phyloP scores from a whole-genome alignment of 2,113 vertebrate genomes.

The Aix galericulata region DNA sequence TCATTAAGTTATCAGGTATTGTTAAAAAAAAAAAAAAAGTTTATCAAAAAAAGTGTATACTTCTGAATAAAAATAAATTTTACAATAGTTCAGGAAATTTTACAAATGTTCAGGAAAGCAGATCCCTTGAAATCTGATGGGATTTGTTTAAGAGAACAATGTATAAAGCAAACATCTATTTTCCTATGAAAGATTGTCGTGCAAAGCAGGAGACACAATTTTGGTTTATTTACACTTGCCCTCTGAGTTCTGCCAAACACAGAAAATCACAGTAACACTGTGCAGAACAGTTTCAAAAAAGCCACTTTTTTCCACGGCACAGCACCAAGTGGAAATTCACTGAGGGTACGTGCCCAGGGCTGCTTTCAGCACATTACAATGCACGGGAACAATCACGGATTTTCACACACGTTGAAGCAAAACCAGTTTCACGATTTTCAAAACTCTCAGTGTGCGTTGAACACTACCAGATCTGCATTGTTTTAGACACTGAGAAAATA shows the following conservation, averaged over 20 bases:
- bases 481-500: neutral
- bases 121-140: neutral
- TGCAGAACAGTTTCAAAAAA: neutral
- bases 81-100: neutral
- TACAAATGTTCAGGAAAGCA: neutral
- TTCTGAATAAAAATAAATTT: neutral
- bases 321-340: neutral
- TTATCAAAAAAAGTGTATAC: neutral
- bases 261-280: neutral
- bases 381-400: neutral
- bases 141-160: neutral
- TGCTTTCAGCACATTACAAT: neutral
- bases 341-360: neutral
- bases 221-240: neutral
- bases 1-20: neutral
- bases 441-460: neutral
- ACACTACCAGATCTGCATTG: neutral
- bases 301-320: neutral
- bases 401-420: neutral
- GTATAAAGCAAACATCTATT: neutral
- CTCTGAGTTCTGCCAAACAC: neutral
- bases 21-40: neutral
- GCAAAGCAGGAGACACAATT: neutral
- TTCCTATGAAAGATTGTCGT: neutral
- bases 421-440: neutral